Conservation (phyloP, 2,888 invertebrate genomes). For the Atrina japonica region DNA sequence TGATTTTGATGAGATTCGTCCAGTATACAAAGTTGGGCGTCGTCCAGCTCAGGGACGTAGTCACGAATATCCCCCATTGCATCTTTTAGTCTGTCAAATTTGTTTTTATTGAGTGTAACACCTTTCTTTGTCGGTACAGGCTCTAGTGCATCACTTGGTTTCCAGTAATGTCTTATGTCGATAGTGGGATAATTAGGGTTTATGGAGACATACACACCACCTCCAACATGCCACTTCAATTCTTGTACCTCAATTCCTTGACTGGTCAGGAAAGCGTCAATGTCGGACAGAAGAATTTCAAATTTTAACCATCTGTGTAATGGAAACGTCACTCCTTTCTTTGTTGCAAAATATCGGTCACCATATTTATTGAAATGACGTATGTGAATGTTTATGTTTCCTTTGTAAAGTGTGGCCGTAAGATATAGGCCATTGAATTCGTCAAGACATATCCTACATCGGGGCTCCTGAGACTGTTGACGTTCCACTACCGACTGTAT, state of each 20-base stretch:
- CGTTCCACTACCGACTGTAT: no score
- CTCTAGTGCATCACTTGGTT: conserved; percentile 9
- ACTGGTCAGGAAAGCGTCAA: conserved; percentile 1
- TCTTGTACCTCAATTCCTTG: neutral
- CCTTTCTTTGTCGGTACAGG: conserved; percentile 22
- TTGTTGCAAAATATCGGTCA: no score
- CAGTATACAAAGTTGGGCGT: conserved; percentile 4
- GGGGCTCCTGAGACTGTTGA: neutral
- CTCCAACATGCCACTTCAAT: no score
- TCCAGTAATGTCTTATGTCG: conserved; percentile 24
- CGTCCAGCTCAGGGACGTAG: conserved; percentile 15
- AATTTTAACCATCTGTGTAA: conserved; percentile 19
- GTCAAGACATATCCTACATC: conserved; percentile 1
- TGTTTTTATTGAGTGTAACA: conserved; percentile 3
- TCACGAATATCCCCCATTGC: conserved; percentile 7
- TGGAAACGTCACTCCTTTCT: conserved; percentile 17
- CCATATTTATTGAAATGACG: conserved; percentile 9
- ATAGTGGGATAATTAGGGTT: conserved; percentile 4
- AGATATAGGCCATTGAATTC: neutral
- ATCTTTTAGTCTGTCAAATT: conserved; percentile 1
- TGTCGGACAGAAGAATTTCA: conserved; percentile 2
- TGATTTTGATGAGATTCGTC: conserved; percentile 22
- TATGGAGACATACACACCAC: conserved; percentile 17
- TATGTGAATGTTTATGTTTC: conserved; percentile 10
- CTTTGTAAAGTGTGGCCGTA: conserved; percentile 5